Conservation (phyloP, 2,797 vertebrate genomes). For the Crossoptilon crossoptilon region DNA sequence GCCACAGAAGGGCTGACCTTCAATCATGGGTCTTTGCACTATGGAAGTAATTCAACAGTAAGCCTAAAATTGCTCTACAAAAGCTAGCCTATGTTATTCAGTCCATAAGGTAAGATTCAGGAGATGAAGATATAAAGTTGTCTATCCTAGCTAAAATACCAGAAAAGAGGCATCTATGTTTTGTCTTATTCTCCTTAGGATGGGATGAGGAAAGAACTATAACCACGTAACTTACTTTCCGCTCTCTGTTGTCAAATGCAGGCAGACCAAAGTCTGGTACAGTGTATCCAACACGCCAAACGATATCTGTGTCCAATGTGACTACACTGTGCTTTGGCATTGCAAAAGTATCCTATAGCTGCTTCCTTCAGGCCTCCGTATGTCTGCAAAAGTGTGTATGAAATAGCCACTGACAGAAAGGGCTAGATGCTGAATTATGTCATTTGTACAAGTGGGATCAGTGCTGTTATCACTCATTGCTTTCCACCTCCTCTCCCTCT, state of each 20-base stretch:
- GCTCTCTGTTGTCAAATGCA: neutral
- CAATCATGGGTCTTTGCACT: neutral
- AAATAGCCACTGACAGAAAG: neutral
- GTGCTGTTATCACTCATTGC: neutral
- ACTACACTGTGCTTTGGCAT: rapidly evolving
- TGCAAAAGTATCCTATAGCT: neutral
- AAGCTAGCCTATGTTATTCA: neutral
- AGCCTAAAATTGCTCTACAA: neutral
- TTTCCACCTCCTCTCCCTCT: neutral
- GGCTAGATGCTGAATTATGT: neutral
- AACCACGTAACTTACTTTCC: neutral
- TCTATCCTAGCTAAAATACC: neutral
- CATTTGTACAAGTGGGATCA: neutral
- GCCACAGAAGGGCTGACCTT: neutral
- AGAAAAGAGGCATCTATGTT: neutral
- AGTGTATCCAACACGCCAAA: neutral
- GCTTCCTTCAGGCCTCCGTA: neutral
- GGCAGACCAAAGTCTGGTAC: neutral
- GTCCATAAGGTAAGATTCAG: neutral
- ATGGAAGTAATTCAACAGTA: neutral
- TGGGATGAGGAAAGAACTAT: neutral
- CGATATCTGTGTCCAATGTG: neutral
- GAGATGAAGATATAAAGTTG: neutral
- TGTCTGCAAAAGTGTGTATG: neutral
- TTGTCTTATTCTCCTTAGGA: neutral